Base-by-base conservation (phyloP, 2,113 vertebrate genomes). In the Brachypteracias leptosomus region DNA sequence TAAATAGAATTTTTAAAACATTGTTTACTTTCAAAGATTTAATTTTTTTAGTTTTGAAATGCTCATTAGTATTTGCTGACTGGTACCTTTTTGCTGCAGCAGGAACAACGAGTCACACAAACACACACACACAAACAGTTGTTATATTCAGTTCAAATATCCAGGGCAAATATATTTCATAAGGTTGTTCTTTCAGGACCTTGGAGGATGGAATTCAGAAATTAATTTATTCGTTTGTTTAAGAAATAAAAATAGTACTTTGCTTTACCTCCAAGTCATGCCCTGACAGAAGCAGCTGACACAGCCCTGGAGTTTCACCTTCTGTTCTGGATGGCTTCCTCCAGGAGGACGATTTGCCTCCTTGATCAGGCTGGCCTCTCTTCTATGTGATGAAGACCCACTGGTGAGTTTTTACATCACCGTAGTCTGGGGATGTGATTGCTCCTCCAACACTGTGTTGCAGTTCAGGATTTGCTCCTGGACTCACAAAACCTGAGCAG, bases 231-330 rank as follows among this genome's bases (percentile, higher is more conserved):
- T 67, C 61, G 38, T 80, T 67, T 76, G 9, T 73, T 83, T 58
- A 62, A 72, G 31, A 74, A 79, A 83, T 70, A 83, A 78, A 78
- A 86, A 31, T 4, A 49, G 2, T 11, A 59, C 28, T 59, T 73
- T 85, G 35, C 51, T 85, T 96, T 98, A 98, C 98, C 98, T 96
- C 89, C 81, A 36, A 98, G 88, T 68, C 36, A 90, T 49, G 97
- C 96, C 94, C 95, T 97, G 51, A 98, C 52, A 26, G 90, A 93
- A 73, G 84, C 62, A 26, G 98, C 95, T 71, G 97, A 52, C 46
- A 97, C 93, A 85, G 85, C 81, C 71, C 97, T 98, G 51, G 97
- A 98, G 72, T 98, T 98, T 98, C 97, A 98, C 38, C 18, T 82
- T 49, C 95, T 96, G 68, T 97, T 67, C 21, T 95, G 75, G 2